A percentile compares a stretch with the other conserved stretches of the same genome.
These are phyloP conservation scores for Palaemon carinicauda DNA, from an alignment of 1,140 invertebrate species.

Conservation along the genomic window DNA sequence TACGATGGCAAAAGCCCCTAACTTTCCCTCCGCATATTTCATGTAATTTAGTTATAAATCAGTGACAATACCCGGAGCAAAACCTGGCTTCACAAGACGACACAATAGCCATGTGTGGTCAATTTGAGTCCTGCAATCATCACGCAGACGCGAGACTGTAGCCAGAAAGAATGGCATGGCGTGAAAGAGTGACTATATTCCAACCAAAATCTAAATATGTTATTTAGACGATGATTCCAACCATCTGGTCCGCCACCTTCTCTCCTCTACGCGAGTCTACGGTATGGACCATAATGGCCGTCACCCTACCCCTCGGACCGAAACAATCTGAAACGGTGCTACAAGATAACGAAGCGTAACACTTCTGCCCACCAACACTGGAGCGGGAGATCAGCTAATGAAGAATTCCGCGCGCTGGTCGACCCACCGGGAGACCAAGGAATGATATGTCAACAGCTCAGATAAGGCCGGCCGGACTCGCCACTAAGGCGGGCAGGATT, in stretches of 20 bases:
- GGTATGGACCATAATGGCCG: background rate
- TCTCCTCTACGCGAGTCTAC: too few relatives aligned
- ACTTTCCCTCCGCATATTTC: too few relatives aligned
- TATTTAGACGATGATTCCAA: too few relatives aligned
- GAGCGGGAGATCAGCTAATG: slow-evolving; percentile 34
- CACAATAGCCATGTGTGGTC: too few relatives aligned
- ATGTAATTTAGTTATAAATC: too few relatives aligned
- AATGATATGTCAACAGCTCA: slow-evolving; percentile 49
- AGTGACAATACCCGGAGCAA: too few relatives aligned
- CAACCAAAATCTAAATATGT: too few relatives aligned
- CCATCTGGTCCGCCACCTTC: background rate
- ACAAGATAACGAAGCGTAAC: slow-evolving; percentile 5
- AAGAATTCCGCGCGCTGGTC: slow-evolving; percentile 46
- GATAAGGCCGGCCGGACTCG: slow-evolving; percentile 22
- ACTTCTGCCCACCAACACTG: background rate
- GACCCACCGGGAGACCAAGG: slow-evolving; percentile 23
- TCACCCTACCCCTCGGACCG: background rate
- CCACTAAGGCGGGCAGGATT: background rate
- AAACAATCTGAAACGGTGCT: background rate
- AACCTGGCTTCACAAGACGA: too few relatives aligned
- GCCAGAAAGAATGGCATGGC: background rate
- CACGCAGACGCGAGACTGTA: too few relatives aligned
- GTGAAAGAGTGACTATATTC: background rate
- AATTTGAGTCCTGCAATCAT: too few relatives aligned
- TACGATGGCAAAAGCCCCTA: too few relatives aligned